Conservation (phyloP, 2,797 vertebrate species). For the Anguilla marmorata region DNA sequence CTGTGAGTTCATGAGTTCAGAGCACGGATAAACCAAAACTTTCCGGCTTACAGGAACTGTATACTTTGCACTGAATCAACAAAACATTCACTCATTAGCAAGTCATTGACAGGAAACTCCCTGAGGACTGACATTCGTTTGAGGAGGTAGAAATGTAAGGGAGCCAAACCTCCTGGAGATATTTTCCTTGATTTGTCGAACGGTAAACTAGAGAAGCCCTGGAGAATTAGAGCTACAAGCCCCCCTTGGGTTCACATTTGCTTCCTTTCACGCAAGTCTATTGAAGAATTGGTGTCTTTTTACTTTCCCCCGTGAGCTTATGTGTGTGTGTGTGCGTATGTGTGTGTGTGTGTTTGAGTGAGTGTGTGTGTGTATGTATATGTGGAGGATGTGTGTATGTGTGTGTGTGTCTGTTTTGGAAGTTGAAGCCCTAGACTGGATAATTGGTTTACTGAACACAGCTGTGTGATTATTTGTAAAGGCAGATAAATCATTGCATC, state of each 20-base stretch:
- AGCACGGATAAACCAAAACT: not conserved
- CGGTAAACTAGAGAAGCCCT: not conserved
- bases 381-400: not conserved
- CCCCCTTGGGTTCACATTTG: not conserved
- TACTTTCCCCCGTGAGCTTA: not conserved
- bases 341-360: not conserved
- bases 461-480: slow-evolving; percentile 10
- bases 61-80: not conserved
- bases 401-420: not conserved
- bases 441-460: not conserved
- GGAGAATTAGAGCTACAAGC: not conserved
- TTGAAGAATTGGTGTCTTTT: not conserved
- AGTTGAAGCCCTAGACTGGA: not conserved
- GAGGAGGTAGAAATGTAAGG: not conserved
- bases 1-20: not conserved
- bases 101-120: not conserved
- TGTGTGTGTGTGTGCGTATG: not conserved
- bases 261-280: not conserved
- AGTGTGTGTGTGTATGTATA: not conserved
- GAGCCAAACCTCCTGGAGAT: not conserved
- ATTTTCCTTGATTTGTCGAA: not conserved
- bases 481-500: slow-evolving; percentile 20
- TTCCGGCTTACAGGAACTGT: not conserved
- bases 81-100: not conserved
- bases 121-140: not conserved